Percentiles rank a stretch among this genome's conserved stretches.
Conservation (phyloP, 2,888 invertebrate species). For the Caenorhabditis sp. region DNA sequence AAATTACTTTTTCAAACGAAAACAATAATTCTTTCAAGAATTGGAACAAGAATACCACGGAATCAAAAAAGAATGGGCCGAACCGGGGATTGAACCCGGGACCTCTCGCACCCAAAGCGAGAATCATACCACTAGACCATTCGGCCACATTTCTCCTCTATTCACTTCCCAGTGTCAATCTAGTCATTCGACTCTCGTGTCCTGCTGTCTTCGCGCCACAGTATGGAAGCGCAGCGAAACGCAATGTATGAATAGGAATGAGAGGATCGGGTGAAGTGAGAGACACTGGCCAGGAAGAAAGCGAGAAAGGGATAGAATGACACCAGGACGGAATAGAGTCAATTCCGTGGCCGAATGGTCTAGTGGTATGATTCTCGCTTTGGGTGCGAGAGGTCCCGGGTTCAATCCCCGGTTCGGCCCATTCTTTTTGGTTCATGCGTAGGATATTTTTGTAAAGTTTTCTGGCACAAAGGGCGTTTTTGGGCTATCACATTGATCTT, state of each 20-base stretch:
- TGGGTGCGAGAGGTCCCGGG: conserved; percentile 83
- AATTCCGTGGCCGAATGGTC: conserved; percentile 75
- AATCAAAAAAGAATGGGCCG: conserved; percentile 73
- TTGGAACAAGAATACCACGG: too few species aligned
- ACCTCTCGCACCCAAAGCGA: conserved; percentile 83
- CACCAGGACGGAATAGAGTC: neutral
- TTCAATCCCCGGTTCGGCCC: conserved; percentile 81
- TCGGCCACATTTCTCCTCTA: conserved; percentile 53
- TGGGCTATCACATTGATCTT: too few species aligned
- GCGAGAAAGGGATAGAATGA: conserved; percentile 12
- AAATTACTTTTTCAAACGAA: too few species aligned
- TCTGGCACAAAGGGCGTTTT: too few species aligned
- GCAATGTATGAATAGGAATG: conserved; percentile 1
- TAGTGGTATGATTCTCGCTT: conserved; percentile 83
- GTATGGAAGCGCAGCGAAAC: neutral
- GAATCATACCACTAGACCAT: conserved; percentile 83
- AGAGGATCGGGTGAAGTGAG: neutral
- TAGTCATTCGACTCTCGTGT: neutral
- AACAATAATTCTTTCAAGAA: too few species aligned
- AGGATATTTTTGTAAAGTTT: too few species aligned
- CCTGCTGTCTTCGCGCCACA: neutral
- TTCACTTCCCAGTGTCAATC: conserved; percentile 24
- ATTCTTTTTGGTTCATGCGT: neutral
- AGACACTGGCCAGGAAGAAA: neutral
- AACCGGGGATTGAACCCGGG: conserved; percentile 82